Percentiles rank a stretch among this genome's conserved stretches.
Conservation (phyloP, 2,888 invertebrate genomes). For the Neocrepidodera transversa region DNA sequence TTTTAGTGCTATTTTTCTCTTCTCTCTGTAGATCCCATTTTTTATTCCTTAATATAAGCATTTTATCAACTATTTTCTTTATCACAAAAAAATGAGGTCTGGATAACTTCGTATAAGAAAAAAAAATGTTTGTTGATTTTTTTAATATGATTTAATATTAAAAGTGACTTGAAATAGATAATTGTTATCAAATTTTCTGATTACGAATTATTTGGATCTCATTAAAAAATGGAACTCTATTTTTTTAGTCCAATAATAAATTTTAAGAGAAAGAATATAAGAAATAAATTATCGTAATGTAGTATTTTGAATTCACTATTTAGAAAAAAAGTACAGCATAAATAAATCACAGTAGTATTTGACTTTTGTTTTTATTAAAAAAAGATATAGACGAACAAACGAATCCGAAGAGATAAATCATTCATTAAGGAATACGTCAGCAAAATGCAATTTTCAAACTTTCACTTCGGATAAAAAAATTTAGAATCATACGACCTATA, state of each 20-base stretch:
- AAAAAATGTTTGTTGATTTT: no score
- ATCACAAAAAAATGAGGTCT: background rate
- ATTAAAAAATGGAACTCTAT: background rate
- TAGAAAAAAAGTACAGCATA: background rate
- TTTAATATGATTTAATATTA: no score
- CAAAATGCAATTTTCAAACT: conserved; percentile 2
- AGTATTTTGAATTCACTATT: conserved; percentile 14
- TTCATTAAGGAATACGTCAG: background rate
- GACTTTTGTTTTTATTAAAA: conserved; percentile 1
- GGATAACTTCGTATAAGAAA: background rate
- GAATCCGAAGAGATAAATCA: conserved; percentile 23
- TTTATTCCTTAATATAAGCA: conserved; percentile 13
- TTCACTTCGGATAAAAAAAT: no score
- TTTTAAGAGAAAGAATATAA: conserved; percentile 28
- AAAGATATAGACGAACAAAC: conserved; percentile 15
- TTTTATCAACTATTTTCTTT: conserved; percentile 4
- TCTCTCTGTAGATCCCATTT: conserved; percentile 20
- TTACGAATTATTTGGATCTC: background rate
- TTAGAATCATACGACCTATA: no score
- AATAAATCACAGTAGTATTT: conserved; percentile 9
- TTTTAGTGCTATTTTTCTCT: background rate
- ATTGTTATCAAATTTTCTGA: no score
- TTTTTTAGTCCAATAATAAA: conserved; percentile 4
- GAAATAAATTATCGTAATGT: conserved; percentile 14
- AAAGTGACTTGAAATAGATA: no score